phyloP scores from a whole-genome alignment of 2,797 vertebrate species.

The Pyrocephalus nanus region DNA sequence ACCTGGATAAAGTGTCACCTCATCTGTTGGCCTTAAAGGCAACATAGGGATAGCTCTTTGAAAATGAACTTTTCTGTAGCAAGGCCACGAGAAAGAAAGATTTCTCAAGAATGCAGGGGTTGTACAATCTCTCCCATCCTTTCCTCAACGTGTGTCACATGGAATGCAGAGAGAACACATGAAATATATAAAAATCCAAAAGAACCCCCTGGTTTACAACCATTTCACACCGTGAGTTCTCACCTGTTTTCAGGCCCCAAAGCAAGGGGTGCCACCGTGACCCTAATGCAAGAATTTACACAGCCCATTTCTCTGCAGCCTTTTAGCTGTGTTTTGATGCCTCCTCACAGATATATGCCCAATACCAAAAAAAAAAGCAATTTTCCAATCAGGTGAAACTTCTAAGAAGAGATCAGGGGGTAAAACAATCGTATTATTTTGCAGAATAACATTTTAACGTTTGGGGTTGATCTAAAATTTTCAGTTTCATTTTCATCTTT shows the following conservation, averaged over 20 bases:
- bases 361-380: not conserved
- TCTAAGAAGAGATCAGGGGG: not conserved
- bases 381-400: not conserved
- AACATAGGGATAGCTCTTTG: not conserved
- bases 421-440: not conserved
- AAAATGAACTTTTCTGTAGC: not conserved
- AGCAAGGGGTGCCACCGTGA: not conserved
- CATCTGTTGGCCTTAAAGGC: not conserved
- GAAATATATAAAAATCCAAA: not conserved
- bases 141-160: not conserved
- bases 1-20: not conserved
- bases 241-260: not conserved
- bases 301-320: not conserved
- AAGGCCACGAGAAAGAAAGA: not conserved
- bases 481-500: not conserved
- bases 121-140: not conserved
- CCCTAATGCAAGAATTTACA: not conserved
- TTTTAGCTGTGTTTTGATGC: not conserved
- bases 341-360: not conserved
- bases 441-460: not conserved
- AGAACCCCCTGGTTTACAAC: not conserved
- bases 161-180: not conserved
- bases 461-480: not conserved
- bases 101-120: not conserved
- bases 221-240: not conserved